Conservation (phyloP, 1,140 invertebrate species). For the Lordiphosa stackelbergi region DNA sequence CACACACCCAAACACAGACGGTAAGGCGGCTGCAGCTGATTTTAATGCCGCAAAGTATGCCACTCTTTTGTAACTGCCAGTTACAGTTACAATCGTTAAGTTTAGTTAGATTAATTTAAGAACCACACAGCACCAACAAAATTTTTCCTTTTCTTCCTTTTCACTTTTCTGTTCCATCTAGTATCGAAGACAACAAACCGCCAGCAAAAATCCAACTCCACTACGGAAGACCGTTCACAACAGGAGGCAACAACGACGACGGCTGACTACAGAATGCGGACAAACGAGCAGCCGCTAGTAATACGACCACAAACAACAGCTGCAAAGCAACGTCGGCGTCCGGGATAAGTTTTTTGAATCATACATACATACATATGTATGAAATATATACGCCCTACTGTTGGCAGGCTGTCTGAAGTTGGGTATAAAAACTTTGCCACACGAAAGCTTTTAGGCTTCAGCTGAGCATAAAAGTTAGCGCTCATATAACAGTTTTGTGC, state of each 20-base stretch:
- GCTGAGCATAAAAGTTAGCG: slow-evolving; percentile 50
- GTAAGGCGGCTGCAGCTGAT: slow-evolving; percentile 43
- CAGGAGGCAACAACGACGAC: slow-evolving; percentile 46
- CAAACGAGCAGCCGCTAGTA: slow-evolving; percentile 20
- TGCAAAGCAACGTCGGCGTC: slow-evolving; percentile 47
- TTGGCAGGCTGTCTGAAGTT: slow-evolving; percentile 22
- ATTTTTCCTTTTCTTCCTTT: neutral
- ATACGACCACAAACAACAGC: slow-evolving; percentile 51
- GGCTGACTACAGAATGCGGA: slow-evolving; percentile 59
- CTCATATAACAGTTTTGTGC: slow-evolving; percentile 35
- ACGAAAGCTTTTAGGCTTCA: slow-evolving; percentile 52
- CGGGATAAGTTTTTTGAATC: slow-evolving; percentile 35
- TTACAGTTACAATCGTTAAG: slow-evolving; percentile 6
- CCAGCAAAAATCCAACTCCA: slow-evolving; percentile 4
- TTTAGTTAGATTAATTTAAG: neutral
- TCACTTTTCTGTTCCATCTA: slow-evolving; percentile 17
- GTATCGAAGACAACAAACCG: slow-evolving; percentile 34
- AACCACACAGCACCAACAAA: neutral
- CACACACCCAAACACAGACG: slow-evolving; percentile 14
- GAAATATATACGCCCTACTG: slow-evolving; percentile 1
- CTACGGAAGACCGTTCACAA: slow-evolving; percentile 37
- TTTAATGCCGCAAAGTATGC: slow-evolving; percentile 42
- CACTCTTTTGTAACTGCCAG: slow-evolving; percentile 6
- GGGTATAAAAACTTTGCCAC: slow-evolving; percentile 55
- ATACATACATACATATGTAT: slow-evolving; percentile 4